These are phyloP conservation scores for Lampris megalopsis DNA, from an alignment of 2,113 vertebrate genomes.

Conservation along the genomic window DNA sequence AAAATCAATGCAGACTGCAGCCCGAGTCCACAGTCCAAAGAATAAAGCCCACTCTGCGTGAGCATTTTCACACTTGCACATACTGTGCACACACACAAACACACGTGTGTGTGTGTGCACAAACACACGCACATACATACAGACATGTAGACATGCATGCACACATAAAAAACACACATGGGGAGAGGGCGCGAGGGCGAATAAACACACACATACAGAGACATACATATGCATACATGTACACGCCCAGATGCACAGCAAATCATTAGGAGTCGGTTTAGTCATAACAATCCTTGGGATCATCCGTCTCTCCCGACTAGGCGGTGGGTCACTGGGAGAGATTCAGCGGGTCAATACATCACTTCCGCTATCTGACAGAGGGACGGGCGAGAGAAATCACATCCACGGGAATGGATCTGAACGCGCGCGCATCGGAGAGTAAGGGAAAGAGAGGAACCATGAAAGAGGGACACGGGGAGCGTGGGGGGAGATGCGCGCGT, in stretches of 20 bases:
- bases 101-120: background rate
- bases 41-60: conserved; percentile 57
- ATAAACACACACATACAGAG: background rate
- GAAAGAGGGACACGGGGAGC: background rate
- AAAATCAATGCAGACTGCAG: conserved; percentile 72
- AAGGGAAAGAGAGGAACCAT: background rate
- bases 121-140: background rate
- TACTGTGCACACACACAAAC: conserved; percentile 26
- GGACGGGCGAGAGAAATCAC: conserved; percentile 23
- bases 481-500: background rate
- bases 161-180: conserved; percentile 9
- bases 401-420: conserved; percentile 27
- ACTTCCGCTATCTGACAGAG: conserved; percentile 14
- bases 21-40: conserved; percentile 57
- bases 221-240: too few species aligned
- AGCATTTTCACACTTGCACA: conserved; percentile 40
- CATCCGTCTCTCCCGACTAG: conserved; percentile 19
- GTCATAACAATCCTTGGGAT: conserved; percentile 32
- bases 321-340: conserved; percentile 37
- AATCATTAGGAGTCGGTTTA: conserved; percentile 46
- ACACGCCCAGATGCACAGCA: too few species aligned
- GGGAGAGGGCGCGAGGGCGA: background rate
- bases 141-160: conserved; percentile 9
- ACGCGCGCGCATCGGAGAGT: background rate
- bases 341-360: conserved; percentile 58